Conservation (phyloP, 2,113 vertebrate species). For the Apteryx owenii region DNA sequence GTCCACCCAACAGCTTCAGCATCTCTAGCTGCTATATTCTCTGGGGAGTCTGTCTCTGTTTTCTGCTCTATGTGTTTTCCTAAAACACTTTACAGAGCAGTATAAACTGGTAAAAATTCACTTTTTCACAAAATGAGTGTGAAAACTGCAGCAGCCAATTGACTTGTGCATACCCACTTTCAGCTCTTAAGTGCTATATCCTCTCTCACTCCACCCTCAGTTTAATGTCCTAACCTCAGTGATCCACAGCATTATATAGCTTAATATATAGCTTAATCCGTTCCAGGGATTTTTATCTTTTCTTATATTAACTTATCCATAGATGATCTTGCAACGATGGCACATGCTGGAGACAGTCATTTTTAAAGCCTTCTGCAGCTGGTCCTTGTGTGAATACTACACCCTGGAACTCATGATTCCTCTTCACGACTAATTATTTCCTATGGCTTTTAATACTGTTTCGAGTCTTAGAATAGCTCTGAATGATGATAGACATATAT, state of each 20-base stretch:
- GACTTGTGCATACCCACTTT: not conserved
- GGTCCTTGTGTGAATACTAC: conserved; percentile 35
- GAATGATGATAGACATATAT: conserved; percentile 44
- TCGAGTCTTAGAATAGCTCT: conserved; percentile 9
- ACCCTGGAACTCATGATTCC: conserved; percentile 16
- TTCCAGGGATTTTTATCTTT: conserved; percentile 37
- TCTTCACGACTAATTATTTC: conserved; percentile 60
- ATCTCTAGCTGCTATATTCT: not conserved
- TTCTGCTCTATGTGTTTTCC: not conserved
- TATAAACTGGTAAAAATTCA: not conserved
- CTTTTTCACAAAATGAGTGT: not conserved
- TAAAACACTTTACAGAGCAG: not conserved
- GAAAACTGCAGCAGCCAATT: not conserved
- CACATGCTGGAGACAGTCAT: conserved; percentile 29
- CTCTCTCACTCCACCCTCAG: not conserved
- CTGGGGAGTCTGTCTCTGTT: not conserved
- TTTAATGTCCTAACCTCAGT: conserved; percentile 29
- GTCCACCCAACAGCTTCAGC: not conserved
- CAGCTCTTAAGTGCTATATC: not conserved
- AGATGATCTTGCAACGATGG: conserved; percentile 26
- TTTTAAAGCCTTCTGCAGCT: conserved; percentile 16
- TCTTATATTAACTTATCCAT: conserved; percentile 56
- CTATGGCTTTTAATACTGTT: conserved; percentile 53
- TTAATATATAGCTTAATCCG: conserved; percentile 49
- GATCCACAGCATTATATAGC: conserved; percentile 27